A percentile compares a stretch with the other conserved stretches of the same genome.
These are phyloP conservation scores for Endotricha flammealis DNA, from an alignment of 2,888 invertebrate species.

Conservation along the genomic window DNA sequence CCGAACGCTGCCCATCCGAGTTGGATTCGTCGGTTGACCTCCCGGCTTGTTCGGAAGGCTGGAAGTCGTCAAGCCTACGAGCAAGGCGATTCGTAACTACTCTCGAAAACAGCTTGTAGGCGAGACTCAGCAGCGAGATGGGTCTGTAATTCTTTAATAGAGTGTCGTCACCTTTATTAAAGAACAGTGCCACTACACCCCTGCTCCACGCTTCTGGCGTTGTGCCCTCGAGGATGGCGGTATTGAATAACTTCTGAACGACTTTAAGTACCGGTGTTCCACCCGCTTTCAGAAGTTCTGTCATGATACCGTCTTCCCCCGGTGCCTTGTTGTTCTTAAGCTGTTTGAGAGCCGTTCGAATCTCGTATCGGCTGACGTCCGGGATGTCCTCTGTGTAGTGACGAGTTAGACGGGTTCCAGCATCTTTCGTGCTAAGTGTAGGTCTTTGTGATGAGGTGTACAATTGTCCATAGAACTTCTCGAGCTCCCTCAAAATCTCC, in stretches of 20 bases:
- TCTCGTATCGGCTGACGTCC: no score
- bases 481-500: no score
- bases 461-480: no score
- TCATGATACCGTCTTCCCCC: conserved; percentile 16
- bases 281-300: conserved; percentile 18
- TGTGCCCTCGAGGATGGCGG: conserved; percentile 7
- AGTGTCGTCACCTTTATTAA: conserved; percentile 7
- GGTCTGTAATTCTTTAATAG: conserved; percentile 10
- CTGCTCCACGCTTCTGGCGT: conserved; percentile 12
- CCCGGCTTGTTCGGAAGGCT: no score
- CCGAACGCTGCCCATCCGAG: no score
- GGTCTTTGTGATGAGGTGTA: no score
- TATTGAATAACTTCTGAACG: conserved; percentile 14
- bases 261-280: conserved; percentile 15
- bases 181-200: conserved; percentile 9
- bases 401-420: no score
- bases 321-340: conserved; percentile 17
- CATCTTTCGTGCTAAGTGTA: no score
- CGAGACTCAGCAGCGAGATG: conserved; percentile 15
- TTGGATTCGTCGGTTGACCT: no score
- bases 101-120: conserved; percentile 18
- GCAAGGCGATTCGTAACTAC: conserved; percentile 16
- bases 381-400: no score
- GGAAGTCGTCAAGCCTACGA: conserved; percentile 13
- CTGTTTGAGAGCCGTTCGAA: not conserved